A percentile compares a stretch with the other conserved stretches of the same genome.
These are phyloP conservation scores for Cynaeus angustus DNA, from an alignment of 2,888 invertebrate species.

Conservation along the genomic window DNA sequence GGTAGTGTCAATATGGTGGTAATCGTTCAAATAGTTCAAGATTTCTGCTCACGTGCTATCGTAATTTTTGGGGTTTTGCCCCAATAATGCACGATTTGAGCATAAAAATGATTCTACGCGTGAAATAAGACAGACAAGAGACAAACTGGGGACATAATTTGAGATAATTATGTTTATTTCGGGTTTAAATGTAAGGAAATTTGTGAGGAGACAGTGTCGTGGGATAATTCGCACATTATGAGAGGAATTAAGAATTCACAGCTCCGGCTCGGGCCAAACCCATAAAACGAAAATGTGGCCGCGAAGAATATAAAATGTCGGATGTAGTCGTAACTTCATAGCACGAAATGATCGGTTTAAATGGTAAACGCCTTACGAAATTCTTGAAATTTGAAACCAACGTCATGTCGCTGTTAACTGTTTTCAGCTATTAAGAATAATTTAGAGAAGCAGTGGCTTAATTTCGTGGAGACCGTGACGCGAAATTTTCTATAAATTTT, in stretches of 20 bases:
- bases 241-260: slow-evolving; percentile 21
- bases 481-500: too few species aligned
- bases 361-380: too few species aligned
- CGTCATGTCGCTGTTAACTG: too few species aligned
- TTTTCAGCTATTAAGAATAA: too few species aligned
- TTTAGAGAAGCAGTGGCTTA: too few species aligned
- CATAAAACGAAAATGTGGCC: slow-evolving; percentile 22
- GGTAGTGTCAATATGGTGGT: too few species aligned
- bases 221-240: slow-evolving; percentile 16
- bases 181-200: slow-evolving; percentile 7
- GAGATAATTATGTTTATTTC: neutral
- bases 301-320: slow-evolving; percentile 14
- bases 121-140: too few species aligned
- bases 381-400: too few species aligned
- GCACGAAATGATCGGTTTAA: too few species aligned
- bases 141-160: too few species aligned
- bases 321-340: neutral
- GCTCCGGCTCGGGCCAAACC: neutral
- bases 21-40: neutral
- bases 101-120: slow-evolving; percentile 3
- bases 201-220: slow-evolving; percentile 11
- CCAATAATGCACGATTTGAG: slow-evolving; percentile 10
- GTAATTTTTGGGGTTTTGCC: neutral
- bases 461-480: too few species aligned
- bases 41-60: neutral